Evolutionary conservation across 2,888 invertebrate species (phyloP).

Genomic region (Acanthoscelides obtectus): DNA sequence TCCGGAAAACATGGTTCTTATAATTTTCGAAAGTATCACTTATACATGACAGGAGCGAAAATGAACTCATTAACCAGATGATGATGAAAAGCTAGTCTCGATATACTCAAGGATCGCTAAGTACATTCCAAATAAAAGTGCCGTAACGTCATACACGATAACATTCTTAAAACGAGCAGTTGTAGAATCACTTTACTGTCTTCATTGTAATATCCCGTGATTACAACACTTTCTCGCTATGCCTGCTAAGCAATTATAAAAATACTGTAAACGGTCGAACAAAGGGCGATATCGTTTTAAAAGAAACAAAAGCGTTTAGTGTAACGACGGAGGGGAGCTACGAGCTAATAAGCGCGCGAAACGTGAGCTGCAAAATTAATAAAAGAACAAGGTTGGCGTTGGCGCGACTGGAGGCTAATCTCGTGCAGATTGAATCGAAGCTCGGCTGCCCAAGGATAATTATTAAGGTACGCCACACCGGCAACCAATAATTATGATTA

Average conservation of each 20-base stretch:
- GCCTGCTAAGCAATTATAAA: neutral
- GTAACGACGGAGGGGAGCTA: neutral
- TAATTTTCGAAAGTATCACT: too few species aligned
- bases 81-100: too few species aligned
- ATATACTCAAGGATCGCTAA: too few species aligned
- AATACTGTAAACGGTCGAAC: neutral
- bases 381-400: neutral
- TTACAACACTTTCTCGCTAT: neutral
- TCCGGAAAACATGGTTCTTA: too few species aligned
- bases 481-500: constrained; percentile 24
- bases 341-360: constrained; percentile 1
- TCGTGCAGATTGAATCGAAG: constrained; percentile 5
- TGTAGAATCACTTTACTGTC: too few species aligned
- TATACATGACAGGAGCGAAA: too few species aligned
- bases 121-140: too few species aligned
- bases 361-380: constrained; percentile 1
- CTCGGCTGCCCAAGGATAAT: constrained; percentile 16
- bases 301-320: neutral
- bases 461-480: constrained; percentile 16
- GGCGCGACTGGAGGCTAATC: constrained; percentile 1
- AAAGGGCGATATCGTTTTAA: neutral
- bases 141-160: too few species aligned
- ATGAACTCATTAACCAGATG: too few species aligned
- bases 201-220: too few species aligned
- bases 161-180: too few species aligned